phyloP scores from a whole-genome alignment of 2,113 vertebrate species.

The Sialia sialis region DNA sequence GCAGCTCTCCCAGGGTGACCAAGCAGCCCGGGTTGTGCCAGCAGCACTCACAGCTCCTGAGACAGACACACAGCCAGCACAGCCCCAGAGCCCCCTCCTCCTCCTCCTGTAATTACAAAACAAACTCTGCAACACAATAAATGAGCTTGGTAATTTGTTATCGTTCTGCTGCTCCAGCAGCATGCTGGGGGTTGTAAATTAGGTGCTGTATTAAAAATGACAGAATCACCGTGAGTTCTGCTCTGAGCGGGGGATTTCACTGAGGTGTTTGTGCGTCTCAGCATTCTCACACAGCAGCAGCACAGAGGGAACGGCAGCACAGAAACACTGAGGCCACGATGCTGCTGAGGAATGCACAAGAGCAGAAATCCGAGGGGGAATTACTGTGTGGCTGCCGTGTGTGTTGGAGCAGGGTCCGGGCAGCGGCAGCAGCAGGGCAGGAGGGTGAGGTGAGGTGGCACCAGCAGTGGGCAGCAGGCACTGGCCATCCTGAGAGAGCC shows the following conservation, averaged over 20 bases:
- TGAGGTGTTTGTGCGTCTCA: neutral
- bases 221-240: neutral
- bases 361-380: neutral
- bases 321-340: neutral
- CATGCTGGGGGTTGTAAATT: neutral
- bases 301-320: neutral
- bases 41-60: neutral
- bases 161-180: neutral
- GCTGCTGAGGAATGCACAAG: neutral
- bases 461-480: neutral
- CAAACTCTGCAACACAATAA: constrained; percentile 10
- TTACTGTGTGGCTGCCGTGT: rapidly evolving
- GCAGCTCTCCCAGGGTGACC: neutral
- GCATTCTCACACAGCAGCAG: neutral
- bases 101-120: neutral
- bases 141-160: constrained; percentile 36
- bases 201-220: constrained; percentile 28
- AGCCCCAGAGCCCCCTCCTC: neutral
- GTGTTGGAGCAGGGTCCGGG: neutral
- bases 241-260: neutral
- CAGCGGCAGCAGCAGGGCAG: neutral
- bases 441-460: neutral
- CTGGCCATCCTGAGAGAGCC: neutral
- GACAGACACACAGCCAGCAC: neutral
- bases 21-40: neutral